These are phyloP conservation scores for Cyclophora albipunctata DNA, from an alignment of 2,888 invertebrate genomes.

Conservation along the genomic window DNA sequence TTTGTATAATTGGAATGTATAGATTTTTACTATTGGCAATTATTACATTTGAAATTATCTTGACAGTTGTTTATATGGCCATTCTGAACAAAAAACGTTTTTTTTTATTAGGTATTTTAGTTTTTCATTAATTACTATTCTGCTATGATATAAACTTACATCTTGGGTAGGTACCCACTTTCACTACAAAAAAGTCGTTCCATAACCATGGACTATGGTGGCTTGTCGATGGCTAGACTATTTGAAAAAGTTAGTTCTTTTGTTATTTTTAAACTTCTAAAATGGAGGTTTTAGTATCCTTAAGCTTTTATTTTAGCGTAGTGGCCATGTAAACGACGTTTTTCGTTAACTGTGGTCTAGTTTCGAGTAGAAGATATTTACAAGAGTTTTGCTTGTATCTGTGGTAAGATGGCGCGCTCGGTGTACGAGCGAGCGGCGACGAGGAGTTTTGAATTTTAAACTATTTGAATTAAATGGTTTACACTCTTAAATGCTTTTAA, in stretches of 20 bases:
- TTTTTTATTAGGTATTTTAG: too few relatives aligned
- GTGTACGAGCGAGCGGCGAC: slow-evolving; percentile 17
- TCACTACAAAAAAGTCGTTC: too few relatives aligned
- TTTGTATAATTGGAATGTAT: slow-evolving; percentile 47
- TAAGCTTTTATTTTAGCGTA: too few relatives aligned
- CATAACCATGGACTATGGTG: too few relatives aligned
- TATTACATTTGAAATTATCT: slow-evolving; percentile 23
- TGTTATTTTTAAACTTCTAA: too few relatives aligned
- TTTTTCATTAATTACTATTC: too few relatives aligned
- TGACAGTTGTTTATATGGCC: slow-evolving; percentile 19
- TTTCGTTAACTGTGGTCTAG: slow-evolving; percentile 45
- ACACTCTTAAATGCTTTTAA: slow-evolving; percentile 49
- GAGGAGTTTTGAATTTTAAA: slow-evolving; percentile 27
- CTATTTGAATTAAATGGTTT: slow-evolving; percentile 24
- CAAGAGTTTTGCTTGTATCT: slow-evolving; percentile 19
- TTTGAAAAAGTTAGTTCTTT: too few relatives aligned
- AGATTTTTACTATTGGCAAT: slow-evolving; percentile 40
- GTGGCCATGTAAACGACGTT: slow-evolving; percentile 18
- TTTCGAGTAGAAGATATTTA: slow-evolving; percentile 38
- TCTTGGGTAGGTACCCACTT: too few relatives aligned
- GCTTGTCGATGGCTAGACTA: too few relatives aligned
- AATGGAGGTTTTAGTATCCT: too few relatives aligned
- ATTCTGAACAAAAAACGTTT: slow-evolving; percentile 4
- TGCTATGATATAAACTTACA: too few relatives aligned
- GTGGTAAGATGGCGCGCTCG: slow-evolving; percentile 16